Percentiles rank a stretch among this genome's conserved stretches.
Evolutionary conservation across 2,888 invertebrate species (phyloP).

Genomic region (Busseola fusca): DNA sequence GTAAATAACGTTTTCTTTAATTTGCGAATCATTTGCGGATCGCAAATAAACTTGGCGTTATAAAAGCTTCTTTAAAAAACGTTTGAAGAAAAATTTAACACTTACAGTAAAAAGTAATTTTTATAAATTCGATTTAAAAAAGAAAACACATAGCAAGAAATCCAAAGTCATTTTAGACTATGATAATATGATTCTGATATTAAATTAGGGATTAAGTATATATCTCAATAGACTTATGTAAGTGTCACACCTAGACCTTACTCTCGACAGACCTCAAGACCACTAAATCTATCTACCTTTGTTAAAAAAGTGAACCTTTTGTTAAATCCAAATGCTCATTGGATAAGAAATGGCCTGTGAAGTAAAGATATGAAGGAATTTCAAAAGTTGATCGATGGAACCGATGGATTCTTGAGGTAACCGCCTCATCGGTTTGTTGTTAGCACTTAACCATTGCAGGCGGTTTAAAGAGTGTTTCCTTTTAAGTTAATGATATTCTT

Average conservation of each 20-base stretch:
- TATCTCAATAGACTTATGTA: no score
- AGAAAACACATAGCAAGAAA: no score
- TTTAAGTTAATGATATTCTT: constrained; percentile 11
- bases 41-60: constrained; percentile 17
- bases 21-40: constrained; percentile 23
- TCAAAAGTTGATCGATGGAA: constrained; percentile 24
- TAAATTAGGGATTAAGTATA: not conserved
- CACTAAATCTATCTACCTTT: not conserved
- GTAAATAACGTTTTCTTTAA: constrained; percentile 25
- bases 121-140: not conserved
- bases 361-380: constrained; percentile 39
- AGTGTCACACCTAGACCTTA: not conserved
- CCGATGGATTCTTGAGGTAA: constrained; percentile 12
- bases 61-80: constrained; percentile 15
- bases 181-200: not conserved
- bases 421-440: not conserved
- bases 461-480: constrained; percentile 2
- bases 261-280: not conserved
- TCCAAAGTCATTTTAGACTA: not conserved
- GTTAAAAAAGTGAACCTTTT: constrained; percentile 24
- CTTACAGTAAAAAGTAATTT: constrained; percentile 8
- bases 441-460: not conserved
- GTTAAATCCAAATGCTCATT: constrained; percentile 21
- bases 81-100: constrained; percentile 6
- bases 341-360: constrained; percentile 31